Base-by-base conservation (phyloP, 2,797 vertebrate genomes). In the Cossypha polioptera region DNA sequence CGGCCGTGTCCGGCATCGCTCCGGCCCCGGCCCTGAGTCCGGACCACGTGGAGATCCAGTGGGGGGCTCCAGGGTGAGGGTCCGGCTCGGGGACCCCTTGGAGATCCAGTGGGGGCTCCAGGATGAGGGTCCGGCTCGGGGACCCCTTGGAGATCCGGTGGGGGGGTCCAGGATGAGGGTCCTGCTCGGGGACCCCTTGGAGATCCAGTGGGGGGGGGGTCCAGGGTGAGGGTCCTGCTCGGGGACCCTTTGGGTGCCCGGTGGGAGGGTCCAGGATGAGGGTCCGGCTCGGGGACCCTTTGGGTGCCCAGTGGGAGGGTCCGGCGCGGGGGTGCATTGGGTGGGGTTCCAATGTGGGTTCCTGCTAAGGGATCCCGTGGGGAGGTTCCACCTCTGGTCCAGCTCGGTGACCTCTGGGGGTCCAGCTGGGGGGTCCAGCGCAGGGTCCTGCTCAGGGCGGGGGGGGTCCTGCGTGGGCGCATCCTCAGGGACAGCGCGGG, bases 1-100 rank as follows among this genome's bases (percentile, higher is more conserved):
- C 74, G 29, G 53, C 20, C 0, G 14, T 2, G 33, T 1, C n/a
- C 51, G 19, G 54, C 22, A 1, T 0, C 53, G 7, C 35, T 17
- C 48, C 17, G 43, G n/a, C 5, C 16, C 55, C 3, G 10, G 14
- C 11, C 21, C 13, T 1, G 62, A 5, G 28, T 0, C 9, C 48
- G 33, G 54, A 51, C 4, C 58, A 3, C 19, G 58, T 1, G 50
- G 17, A 17, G 31, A 25, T 13, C 6, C 33, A 9, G 36, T 3
- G 31, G 21, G 38, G 36, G 36, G 42, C 14, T 55, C 7, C 51
- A 2, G 55, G 1, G 42, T 10, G 58, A 9, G 40, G 29, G 33
- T 63, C 58, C 28, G 5, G 66, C 48, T n/a, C 16, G 9, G 21
- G 54, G 31, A 19, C 16, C 19, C 50, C 29, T 2, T 9, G 12